phyloP scores from a whole-genome alignment of 1,140 invertebrate species.

The Vanessa tameamea region DNA sequence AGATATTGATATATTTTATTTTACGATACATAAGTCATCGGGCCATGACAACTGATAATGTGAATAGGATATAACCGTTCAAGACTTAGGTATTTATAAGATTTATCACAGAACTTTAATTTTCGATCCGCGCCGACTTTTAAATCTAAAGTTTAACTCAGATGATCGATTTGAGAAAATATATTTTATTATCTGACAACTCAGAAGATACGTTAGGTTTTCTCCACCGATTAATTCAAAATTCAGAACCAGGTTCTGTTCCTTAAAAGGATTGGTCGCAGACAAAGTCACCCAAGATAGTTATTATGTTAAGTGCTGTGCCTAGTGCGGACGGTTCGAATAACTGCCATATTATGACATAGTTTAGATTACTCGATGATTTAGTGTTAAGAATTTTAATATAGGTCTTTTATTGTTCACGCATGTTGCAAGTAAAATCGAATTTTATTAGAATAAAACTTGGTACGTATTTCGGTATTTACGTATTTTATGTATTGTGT shows the following conservation, averaged over 20 bases:
- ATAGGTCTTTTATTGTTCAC: constrained; percentile 71
- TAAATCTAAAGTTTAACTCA: constrained; percentile 3
- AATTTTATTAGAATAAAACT: constrained; percentile 74
- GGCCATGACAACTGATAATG: constrained; percentile 69
- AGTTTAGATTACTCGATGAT: constrained; percentile 75
- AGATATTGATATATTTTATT: constrained; percentile 64
- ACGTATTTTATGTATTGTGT: constrained; percentile 57
- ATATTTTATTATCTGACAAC: constrained; percentile 27
- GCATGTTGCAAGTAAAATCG: constrained; percentile 71
- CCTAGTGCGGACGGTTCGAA: constrained; percentile 75
- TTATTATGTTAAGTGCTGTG: constrained; percentile 57
- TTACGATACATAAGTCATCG: constrained; percentile 70
- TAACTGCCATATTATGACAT: constrained; percentile 81
- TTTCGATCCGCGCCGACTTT: constrained; percentile 34
- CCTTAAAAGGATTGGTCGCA: constrained; percentile 55
- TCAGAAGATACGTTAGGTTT: constrained; percentile 46
- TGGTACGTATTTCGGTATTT: constrained; percentile 52
- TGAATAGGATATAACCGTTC: constrained; percentile 40
- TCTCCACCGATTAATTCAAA: constrained; percentile 75
- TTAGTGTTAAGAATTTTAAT: constrained; percentile 67
- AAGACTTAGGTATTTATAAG: constrained; percentile 28
- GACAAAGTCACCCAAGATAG: constrained; percentile 59
- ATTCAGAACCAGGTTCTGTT: constrained; percentile 75
- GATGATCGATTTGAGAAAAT: constrained; percentile 18
- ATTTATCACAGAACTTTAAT: constrained; percentile 27